Conservation (phyloP, 2,113 vertebrate species). For the Junco hyemalis region DNA sequence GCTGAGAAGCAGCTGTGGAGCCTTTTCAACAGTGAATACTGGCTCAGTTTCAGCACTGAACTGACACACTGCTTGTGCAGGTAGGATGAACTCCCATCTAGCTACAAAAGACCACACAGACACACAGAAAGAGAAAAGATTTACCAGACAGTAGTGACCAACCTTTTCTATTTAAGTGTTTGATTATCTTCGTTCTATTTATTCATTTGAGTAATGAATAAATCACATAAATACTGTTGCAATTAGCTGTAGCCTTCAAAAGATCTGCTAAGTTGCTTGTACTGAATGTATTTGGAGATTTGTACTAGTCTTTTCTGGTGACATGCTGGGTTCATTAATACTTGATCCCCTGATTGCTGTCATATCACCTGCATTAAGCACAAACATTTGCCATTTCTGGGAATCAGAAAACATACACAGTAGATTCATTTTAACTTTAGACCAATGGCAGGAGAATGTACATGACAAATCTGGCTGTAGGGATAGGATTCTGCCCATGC, state of each 20-base stretch:
- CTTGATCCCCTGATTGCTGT: background rate
- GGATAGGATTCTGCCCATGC: background rate
- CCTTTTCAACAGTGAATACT: background rate
- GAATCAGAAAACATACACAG: background rate
- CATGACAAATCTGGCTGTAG: background rate
- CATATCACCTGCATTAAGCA: background rate
- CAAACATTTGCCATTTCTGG: background rate
- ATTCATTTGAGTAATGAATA: background rate
- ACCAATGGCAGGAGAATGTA: background rate
- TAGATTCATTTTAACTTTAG: background rate
- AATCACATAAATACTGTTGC: background rate
- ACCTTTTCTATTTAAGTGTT: background rate
- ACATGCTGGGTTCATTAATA: background rate
- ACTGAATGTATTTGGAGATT: background rate
- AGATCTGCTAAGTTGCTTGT: background rate
- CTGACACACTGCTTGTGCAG: background rate
- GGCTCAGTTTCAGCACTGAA: background rate
- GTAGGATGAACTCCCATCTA: background rate
- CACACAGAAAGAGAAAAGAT: background rate
- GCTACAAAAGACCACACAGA: background rate
- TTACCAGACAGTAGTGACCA: background rate
- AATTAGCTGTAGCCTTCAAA: background rate
- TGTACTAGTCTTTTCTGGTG: background rate
- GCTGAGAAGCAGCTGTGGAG: conserved; percentile 7
- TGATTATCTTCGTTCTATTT: background rate